Percentiles rank a stretch among this genome's conserved stretches.
These are phyloP conservation scores for Euspilapteryx auroguttella DNA, from an alignment of 2,888 invertebrate species.

Conservation along the genomic window DNA sequence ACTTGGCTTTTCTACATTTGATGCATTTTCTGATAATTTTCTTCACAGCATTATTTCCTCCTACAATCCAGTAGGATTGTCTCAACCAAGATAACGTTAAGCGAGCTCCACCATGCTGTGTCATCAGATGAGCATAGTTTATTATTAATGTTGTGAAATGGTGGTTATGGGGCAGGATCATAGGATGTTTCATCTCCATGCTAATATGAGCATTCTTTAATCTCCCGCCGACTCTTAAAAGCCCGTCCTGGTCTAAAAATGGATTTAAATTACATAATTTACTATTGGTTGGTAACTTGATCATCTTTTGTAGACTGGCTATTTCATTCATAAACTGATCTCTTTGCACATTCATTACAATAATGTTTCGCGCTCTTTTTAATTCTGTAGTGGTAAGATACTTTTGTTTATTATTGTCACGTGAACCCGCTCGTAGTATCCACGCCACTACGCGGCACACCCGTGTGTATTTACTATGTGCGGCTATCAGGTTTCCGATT, in stretches of 20 bases:
- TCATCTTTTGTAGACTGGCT: neutral
- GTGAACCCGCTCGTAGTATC: neutral
- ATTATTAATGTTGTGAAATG: slow-evolving; percentile 1
- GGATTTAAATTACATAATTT: neutral
- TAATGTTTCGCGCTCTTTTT: neutral
- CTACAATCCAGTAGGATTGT: slow-evolving; percentile 2
- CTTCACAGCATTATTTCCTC: slow-evolving; percentile 4
- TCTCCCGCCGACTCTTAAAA: slow-evolving; percentile 1
- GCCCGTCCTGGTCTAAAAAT: neutral
- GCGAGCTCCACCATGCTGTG: slow-evolving; percentile 3
- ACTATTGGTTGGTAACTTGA: neutral
- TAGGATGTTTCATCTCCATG: slow-evolving; percentile 2
- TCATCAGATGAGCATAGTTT: slow-evolving; percentile 2
- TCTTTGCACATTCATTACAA: neutral
- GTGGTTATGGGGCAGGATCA: slow-evolving; percentile 1
- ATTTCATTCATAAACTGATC: neutral
- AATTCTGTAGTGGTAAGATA: neutral
- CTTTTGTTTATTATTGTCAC: neutral
- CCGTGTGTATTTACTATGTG: neutral
- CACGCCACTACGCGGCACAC: neutral
- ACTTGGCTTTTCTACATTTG: slow-evolving; percentile 3
- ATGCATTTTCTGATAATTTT: slow-evolving; percentile 6
- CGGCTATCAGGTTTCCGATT: neutral
- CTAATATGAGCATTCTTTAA: neutral
- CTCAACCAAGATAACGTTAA: slow-evolving; percentile 1